Evolutionary conservation across 2,888 invertebrate species (phyloP).

Genomic region (Caenorhabditis becei): DNA sequence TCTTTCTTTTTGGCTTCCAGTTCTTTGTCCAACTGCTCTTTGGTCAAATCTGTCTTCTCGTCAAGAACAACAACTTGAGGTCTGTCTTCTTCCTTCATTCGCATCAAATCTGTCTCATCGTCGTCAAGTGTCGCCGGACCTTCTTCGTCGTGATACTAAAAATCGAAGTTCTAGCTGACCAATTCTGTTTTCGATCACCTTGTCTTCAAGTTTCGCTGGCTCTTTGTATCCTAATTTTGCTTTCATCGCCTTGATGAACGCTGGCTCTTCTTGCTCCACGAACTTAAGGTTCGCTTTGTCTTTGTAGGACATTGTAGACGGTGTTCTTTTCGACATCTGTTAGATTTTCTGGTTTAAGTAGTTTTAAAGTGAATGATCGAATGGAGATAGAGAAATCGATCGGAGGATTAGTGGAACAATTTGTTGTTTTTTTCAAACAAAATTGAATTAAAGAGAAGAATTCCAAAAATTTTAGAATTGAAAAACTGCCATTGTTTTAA

Average conservation of each 20-base stretch:
- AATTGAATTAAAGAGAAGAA: not conserved
- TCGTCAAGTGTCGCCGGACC: slow-evolving; percentile 58
- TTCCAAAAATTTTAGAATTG: not conserved
- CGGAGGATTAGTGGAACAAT: too few species aligned
- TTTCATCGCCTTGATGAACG: slow-evolving; percentile 77
- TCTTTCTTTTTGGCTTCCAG: slow-evolving; percentile 72
- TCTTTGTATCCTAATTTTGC: slow-evolving; percentile 77
- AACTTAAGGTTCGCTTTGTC: slow-evolving; percentile 66
- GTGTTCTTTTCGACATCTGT: slow-evolving; percentile 51
- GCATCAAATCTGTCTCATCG: slow-evolving; percentile 69
- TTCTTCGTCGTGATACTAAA: slow-evolving; percentile 64
- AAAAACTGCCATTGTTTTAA: slow-evolving; percentile 1
- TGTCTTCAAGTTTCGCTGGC: slow-evolving; percentile 77
- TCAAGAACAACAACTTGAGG: slow-evolving; percentile 78
- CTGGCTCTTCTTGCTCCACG: slow-evolving; percentile 77
- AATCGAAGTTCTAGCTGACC: not conserved
- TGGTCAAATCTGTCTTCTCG: slow-evolving; percentile 72
- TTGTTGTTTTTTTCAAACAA: not conserved
- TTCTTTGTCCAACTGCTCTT: slow-evolving; percentile 73
- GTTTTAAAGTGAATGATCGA: not conserved
- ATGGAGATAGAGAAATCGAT: not conserved
- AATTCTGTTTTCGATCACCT: slow-evolving; percentile 58
- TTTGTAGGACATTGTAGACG: slow-evolving; percentile 59
- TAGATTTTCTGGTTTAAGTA: not conserved
- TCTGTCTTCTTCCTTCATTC: slow-evolving; percentile 75